Base-by-base conservation (phyloP, 2,113 vertebrate species). In the Circaetus cinerascens region DNA sequence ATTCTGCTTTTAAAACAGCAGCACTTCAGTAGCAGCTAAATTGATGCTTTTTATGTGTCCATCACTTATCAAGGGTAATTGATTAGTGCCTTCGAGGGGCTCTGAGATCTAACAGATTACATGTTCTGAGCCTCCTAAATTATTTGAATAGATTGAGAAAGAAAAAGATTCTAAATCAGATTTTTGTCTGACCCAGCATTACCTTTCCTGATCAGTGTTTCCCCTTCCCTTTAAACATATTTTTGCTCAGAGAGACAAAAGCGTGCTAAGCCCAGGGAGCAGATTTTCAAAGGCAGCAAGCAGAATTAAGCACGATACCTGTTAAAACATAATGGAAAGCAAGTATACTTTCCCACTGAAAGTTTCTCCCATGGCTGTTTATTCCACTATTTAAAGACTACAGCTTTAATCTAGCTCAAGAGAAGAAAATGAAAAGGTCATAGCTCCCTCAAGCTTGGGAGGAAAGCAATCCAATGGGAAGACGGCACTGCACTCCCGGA, bases 1-100 rank as follows among this genome's bases (percentile, higher is more conserved):
- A 30, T 87, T 95, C 86, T 82, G 77, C 91, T 94, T 94, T 91
- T 88, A 88, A 93, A 95, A 88, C 78, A 90, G 62, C 57, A 79
- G 73, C 86, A 64, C 75, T 96, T 86, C 85, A 83, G 59, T 3
- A 83, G 75, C 34, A 86, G 90, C 80, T 85, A 89, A 95, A 97
- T 55, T 79, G 73, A 75, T 69, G 93, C 89, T 89, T 94, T 93
- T 81, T 72, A 68, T 87, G 88, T 84, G 91, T 85, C 86, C 69
- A 32, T 95, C 93, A 94, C 77, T 91, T 85, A 91, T 38, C 32
- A 34, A 78, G 50, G 53, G 81, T 85, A 92, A 96, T 73, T 92
- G 90, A 92, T 93, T 69, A 86, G 38, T 48, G 82, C 50, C 85
- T 76, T 29, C 1, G 7, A 93, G 63, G 71, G 57, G 57, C 71